phyloP scores from a whole-genome alignment of 2,888 invertebrate species.

The Drosophila peninsularis region DNA sequence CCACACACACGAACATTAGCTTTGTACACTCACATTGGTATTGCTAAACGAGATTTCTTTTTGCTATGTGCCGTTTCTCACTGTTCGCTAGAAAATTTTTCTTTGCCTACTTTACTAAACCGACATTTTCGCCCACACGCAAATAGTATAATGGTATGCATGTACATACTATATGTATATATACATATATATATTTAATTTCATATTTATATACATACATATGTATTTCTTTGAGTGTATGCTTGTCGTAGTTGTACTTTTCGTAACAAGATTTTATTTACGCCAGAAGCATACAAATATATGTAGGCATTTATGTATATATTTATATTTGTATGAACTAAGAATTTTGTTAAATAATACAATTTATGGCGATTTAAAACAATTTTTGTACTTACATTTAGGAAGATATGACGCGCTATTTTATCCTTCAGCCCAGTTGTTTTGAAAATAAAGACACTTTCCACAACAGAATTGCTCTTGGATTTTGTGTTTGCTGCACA shows the following conservation, averaged over 20 bases:
- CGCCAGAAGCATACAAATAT: too few relatives aligned
- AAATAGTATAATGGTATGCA: conserved; percentile 7
- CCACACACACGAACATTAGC: conserved; percentile 6
- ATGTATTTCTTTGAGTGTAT: conserved; percentile 3
- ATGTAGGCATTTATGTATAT: background rate
- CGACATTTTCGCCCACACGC: conserved; percentile 30
- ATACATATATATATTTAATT: background rate
- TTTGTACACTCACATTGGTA: conserved; percentile 43
- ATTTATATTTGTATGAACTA: background rate
- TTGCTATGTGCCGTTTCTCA: conserved; percentile 20
- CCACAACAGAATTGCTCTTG: conserved; percentile 77
- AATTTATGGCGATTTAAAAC: background rate
- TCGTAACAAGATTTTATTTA: background rate
- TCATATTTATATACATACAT: background rate
- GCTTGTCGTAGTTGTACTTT: conserved; percentile 7
- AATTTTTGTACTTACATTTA: conserved; percentile 70
- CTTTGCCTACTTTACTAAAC: conserved; percentile 58
- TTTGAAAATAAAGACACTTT: conserved; percentile 82
- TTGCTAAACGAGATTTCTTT: conserved; percentile 50
- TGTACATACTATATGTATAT: background rate
- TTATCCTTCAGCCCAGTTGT: conserved; percentile 79
- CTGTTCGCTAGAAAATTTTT: conserved; percentile 38
- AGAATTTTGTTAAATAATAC: background rate
- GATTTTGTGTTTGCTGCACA: conserved; percentile 82
- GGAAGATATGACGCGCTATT: conserved; percentile 74